A percentile compares a stretch with the other conserved stretches of the same genome.
Conservation (phyloP, 2,888 invertebrate genomes). For the Drosophila mimica region DNA sequence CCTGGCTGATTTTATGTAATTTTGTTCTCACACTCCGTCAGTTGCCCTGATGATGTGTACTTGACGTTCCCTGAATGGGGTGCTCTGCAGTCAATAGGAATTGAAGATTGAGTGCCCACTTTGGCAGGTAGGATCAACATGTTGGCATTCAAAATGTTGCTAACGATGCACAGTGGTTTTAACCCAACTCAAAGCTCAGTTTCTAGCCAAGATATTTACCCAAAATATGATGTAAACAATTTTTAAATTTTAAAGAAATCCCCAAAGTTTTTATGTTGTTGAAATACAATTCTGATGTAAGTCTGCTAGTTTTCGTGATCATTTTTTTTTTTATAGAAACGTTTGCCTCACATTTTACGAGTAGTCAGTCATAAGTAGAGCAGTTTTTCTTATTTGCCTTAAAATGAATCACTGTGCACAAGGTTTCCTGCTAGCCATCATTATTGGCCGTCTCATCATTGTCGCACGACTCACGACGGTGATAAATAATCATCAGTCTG, state of each 20-base stretch:
- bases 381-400: not conserved
- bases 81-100: conserved; percentile 42
- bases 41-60: conserved; percentile 51
- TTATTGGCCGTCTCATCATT: conserved; percentile 65
- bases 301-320: not conserved
- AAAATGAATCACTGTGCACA: conserved; percentile 30
- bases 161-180: conserved; percentile 56
- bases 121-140: conserved; percentile 38
- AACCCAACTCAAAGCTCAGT: not conserved
- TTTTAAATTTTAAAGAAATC: not conserved
- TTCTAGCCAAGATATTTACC: not conserved
- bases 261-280: not conserved
- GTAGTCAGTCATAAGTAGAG: not conserved
- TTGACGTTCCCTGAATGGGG: conserved; percentile 45
- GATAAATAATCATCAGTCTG: conserved; percentile 77
- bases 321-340: not conserved
- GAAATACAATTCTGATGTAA: not conserved
- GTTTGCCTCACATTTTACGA: not conserved
- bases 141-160: conserved; percentile 67
- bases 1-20: conserved; percentile 30
- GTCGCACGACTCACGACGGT: conserved; percentile 81
- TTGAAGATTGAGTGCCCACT: conserved; percentile 56
- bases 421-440: conserved; percentile 19
- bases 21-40: conserved; percentile 73
- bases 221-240: not conserved